Evolutionary conservation across 2,888 invertebrate genomes (phyloP).

Genomic region (Brachypalpus laphriformis): DNA sequence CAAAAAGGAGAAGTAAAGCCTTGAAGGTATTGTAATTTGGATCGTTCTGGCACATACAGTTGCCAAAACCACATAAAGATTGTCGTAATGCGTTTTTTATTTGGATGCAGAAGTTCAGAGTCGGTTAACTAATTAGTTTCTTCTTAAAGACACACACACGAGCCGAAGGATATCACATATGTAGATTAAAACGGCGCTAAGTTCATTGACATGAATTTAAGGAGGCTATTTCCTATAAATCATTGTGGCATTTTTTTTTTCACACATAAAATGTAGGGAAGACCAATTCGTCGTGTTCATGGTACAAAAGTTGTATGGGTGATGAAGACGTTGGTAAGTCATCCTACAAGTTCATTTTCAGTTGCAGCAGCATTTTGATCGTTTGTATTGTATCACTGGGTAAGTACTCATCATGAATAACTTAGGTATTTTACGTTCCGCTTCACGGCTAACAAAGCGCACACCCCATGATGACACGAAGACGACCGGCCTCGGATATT

Average conservation of each 20-base stretch:
- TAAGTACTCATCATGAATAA: too few relatives aligned
- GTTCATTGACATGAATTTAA: neutral
- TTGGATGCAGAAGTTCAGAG: conserved; percentile 22
- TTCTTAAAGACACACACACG: conserved; percentile 19
- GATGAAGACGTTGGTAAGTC: too few relatives aligned
- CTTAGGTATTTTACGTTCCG: too few relatives aligned
- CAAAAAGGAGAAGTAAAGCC: conserved; percentile 43
- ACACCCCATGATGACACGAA: too few relatives aligned
- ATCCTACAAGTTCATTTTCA: too few relatives aligned
- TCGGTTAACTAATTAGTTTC: conserved; percentile 35
- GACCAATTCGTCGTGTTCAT: too few relatives aligned
- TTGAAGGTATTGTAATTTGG: conserved; percentile 59
- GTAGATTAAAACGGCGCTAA: neutral
- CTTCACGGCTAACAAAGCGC: too few relatives aligned
- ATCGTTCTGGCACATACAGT: conserved; percentile 35
- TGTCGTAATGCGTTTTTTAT: conserved; percentile 46
- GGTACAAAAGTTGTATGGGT: too few relatives aligned
- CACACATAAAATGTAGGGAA: neutral
- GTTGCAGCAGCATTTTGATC: too few relatives aligned
- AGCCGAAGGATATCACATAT: neutral
- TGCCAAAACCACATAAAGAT: conserved; percentile 45
- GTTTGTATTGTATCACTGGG: too few relatives aligned
- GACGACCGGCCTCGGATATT: too few relatives aligned
- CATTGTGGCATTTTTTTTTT: neutral
- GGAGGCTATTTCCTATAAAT: too few relatives aligned